These are phyloP conservation scores for Pseudonaja textilis DNA, from an alignment of 2,113 vertebrate species.

Conservation along the genomic window DNA sequence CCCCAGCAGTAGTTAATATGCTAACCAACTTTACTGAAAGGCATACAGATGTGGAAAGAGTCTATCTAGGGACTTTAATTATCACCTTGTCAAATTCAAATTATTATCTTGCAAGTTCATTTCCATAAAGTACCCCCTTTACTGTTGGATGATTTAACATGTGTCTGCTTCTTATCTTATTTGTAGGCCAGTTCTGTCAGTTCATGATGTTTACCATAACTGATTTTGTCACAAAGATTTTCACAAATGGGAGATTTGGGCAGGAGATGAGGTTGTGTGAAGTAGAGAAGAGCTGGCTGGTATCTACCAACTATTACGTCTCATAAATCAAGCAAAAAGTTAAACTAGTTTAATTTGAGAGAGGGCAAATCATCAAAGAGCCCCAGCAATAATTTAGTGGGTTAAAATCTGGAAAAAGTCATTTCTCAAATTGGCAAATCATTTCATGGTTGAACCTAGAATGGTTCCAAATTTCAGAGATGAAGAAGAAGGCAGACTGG, in stretches of 20 bases:
- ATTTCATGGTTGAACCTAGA: constrained; percentile 39
- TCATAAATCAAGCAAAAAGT: constrained; percentile 59
- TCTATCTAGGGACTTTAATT: constrained; percentile 87
- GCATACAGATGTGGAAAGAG: constrained; percentile 75
- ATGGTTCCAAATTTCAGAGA: constrained; percentile 34
- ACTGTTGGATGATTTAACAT: constrained; percentile 73
- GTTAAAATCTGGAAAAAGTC: constrained; percentile 36
- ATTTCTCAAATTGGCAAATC: constrained; percentile 38
- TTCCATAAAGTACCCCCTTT: constrained; percentile 77
- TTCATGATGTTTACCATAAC: constrained; percentile 63
- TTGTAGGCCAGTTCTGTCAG: constrained; percentile 61
- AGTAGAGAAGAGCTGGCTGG: constrained; percentile 34
- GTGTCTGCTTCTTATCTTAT: constrained; percentile 71
- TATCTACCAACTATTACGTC: constrained; percentile 36
- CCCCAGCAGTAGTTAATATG: constrained; percentile 73
- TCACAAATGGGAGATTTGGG: constrained; percentile 59
- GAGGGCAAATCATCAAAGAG: constrained; percentile 46
- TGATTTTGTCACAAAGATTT: constrained; percentile 65
- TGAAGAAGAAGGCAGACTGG: background rate
- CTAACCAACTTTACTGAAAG: constrained; percentile 74
- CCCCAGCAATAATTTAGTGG: constrained; percentile 38
- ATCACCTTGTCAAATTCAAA: constrained; percentile 90
- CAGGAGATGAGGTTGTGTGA: constrained; percentile 47
- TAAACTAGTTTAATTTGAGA: constrained; percentile 41
- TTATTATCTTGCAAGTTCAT: constrained; percentile 82